Conservation (phyloP, 2,888 invertebrate genomes). For the Spisula subtruncata region DNA sequence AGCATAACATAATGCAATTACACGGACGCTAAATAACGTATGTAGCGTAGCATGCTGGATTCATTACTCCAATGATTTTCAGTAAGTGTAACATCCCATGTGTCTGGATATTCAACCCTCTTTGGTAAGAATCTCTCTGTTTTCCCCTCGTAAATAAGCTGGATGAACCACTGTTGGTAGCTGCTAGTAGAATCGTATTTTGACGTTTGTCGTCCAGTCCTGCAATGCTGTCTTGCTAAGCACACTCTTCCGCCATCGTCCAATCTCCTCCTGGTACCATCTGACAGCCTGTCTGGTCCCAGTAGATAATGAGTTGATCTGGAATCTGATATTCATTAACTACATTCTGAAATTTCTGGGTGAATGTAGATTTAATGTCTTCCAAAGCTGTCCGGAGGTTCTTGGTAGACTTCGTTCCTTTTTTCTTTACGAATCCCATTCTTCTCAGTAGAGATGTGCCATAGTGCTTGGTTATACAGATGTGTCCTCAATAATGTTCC, state of each 20-base stretch:
- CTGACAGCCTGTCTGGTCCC: constrained; percentile 67
- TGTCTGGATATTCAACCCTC: constrained; percentile 56
- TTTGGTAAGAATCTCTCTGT: constrained; percentile 63
- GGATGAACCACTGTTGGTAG: constrained; percentile 61
- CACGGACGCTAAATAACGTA: no score
- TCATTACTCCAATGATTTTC: constrained; percentile 68
- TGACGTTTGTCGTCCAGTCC: constrained; percentile 73
- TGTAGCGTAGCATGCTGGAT: constrained; percentile 56
- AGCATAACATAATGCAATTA: no score
- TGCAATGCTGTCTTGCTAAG: constrained; percentile 42
- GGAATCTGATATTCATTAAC: constrained; percentile 56
- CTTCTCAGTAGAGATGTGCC: constrained; percentile 53
- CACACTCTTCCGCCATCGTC: constrained; percentile 60
- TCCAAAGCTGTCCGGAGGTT: constrained; percentile 61
- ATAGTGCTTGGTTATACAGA: constrained; percentile 51
- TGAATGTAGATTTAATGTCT: constrained; percentile 40
- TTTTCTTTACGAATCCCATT: constrained; percentile 62
- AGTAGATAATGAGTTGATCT: constrained; percentile 62
- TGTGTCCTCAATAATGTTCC: constrained; percentile 55
- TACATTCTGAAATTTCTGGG: constrained; percentile 40
- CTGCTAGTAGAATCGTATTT: constrained; percentile 61
- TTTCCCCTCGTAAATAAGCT: constrained; percentile 70
- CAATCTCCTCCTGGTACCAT: constrained; percentile 66
- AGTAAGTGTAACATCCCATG: constrained; percentile 60
- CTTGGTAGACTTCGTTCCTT: constrained; percentile 61